Evolutionary conservation across 2,888 invertebrate genomes (phyloP), one percentile per base, ranked within the genome.

Genomic region (Bedellia somnulentella): DNA sequence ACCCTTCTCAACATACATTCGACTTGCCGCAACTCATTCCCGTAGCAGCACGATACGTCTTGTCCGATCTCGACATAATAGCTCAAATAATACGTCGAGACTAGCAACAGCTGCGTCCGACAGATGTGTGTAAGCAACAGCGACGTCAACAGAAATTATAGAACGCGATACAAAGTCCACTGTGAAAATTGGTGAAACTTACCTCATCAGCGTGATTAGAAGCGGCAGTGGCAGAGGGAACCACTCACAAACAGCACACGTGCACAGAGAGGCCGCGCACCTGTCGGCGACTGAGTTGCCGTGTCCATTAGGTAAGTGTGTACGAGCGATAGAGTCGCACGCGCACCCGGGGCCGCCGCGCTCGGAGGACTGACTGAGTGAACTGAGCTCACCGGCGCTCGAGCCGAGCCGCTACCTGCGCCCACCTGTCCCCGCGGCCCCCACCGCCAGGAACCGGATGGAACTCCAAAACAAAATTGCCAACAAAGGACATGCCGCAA

Each of bases 401-500:
- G 56, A 66, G 60, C 55, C 67, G 58, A 59, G 67, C 66, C 73
- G 70, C 70, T 67, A 64, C 27, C n/a, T 22, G 22, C 17, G 64
- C 63, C 60, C 70, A 64, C 71, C 70, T 70, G 67, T 64, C 66
- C 70, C 61, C 64, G 46, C 59, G 18, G 57, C 49, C 64, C 58
- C 66, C 57, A 54, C 63, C 60, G 63, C 60, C 61, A 71, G 70
- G 71, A 75, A 71, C 73, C 71, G 71, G 71, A 73, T 70, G 71
- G 63, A 61, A 57, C 62, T 70, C 66, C 75, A 73, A 73, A 75
- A 75, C 73, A 75, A 70, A 73, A 71, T 70, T 59, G 66, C 67
- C 66, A 70, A 70, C 73, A 70, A 71, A 73, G 68, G 70, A 70
- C 64, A 64, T 70, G 71, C 71, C 68, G 70, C 67, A 58, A 71